phyloP scores from a whole-genome alignment of 2,113 vertebrate species.

The Vireo altiloquus region DNA sequence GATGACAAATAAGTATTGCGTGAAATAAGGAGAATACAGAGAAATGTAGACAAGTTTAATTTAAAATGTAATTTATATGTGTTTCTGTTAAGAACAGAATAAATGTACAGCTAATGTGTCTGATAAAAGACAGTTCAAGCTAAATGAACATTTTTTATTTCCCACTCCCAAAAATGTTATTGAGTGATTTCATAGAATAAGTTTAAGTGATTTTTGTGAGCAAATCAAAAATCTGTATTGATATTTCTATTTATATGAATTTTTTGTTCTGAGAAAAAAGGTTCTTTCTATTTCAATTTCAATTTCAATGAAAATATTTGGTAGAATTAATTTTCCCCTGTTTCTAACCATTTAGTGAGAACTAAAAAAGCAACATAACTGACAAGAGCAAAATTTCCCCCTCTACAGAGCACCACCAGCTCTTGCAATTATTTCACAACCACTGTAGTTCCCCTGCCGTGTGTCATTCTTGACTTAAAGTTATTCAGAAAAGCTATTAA shows the following conservation, averaged over 20 bases:
- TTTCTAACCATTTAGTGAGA: background rate
- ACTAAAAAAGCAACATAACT: background rate
- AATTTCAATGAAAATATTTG: background rate
- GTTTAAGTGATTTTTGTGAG: background rate
- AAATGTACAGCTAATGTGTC: background rate
- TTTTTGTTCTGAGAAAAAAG: background rate
- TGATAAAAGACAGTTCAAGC: background rate
- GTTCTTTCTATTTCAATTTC: background rate
- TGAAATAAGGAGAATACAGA: background rate
- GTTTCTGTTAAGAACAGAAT: background rate
- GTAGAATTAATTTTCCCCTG: background rate
- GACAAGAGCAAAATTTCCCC: background rate
- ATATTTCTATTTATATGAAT: background rate
- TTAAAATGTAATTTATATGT: background rate
- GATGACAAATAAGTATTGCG: background rate
- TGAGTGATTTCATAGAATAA: background rate
- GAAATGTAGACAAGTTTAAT: background rate
- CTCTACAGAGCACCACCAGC: background rate
- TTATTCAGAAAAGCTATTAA: slow-evolving; percentile 43
- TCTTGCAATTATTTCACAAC: slow-evolving; percentile 15
- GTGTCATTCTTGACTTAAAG: slow-evolving; percentile 27
- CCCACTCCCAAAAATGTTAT: background rate
- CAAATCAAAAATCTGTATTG: background rate
- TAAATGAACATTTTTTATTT: background rate
- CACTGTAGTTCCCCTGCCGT: background rate